A percentile compares a stretch with the other conserved stretches of the same genome.
These are phyloP conservation scores for Germaria angustata DNA, from an alignment of 2,888 invertebrate genomes.

Conservation along the genomic window DNA sequence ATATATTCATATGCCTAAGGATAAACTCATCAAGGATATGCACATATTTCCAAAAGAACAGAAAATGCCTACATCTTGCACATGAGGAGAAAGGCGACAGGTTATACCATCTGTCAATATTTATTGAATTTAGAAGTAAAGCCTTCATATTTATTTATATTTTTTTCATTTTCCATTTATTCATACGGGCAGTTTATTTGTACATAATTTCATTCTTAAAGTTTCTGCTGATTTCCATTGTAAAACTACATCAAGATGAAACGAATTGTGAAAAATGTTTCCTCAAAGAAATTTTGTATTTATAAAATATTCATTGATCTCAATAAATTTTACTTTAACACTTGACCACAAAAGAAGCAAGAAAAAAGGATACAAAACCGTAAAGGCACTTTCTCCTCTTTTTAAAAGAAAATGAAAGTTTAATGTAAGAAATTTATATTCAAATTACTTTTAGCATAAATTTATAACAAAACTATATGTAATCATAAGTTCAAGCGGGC, in stretches of 20 bases:
- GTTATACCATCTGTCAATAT: conserved; percentile 31
- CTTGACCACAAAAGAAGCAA: conserved; percentile 58
- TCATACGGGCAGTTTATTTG: conserved; percentile 22
- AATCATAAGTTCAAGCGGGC: conserved; percentile 36
- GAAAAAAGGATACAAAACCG: conserved; percentile 6
- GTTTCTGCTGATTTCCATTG: not conserved
- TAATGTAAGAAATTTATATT: conserved; percentile 48
- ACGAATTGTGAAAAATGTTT: not conserved
- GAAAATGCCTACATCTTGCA: not conserved
- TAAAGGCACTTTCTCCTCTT: conserved; percentile 17
- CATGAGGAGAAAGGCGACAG: not conserved
- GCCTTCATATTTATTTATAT: not conserved
- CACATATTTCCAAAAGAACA: not conserved
- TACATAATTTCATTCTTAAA: not conserved
- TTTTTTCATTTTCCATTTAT: not conserved
- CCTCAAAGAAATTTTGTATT: not conserved
- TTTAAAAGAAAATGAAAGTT: not conserved
- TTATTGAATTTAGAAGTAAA: conserved; percentile 7
- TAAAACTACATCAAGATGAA: not conserved
- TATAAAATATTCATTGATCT: conserved; percentile 56
- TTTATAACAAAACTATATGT: conserved; percentile 49
- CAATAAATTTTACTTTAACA: conserved; percentile 56
- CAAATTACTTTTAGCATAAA: conserved; percentile 61
- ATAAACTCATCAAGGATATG: not conserved
- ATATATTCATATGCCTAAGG: conserved; percentile 15